Conservation (phyloP, 2,797 vertebrate species). For the Gouania willdenowi region DNA sequence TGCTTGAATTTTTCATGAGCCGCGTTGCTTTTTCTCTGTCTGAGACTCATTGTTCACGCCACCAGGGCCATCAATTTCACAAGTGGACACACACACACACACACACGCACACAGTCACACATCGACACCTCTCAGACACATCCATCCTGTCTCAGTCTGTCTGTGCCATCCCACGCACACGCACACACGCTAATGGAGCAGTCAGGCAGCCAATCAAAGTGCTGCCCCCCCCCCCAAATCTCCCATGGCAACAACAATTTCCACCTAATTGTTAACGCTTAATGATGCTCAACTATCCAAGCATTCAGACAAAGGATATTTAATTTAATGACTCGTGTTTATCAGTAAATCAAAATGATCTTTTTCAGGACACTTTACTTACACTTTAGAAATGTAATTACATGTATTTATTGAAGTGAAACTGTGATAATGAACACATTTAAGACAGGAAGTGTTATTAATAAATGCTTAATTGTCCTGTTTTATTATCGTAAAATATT, state of each 20-base stretch:
- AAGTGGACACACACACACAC: background rate
- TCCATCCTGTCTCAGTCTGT: constrained; percentile 36
- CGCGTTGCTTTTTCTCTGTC: constrained; percentile 15
- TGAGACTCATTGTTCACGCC: constrained; percentile 21
- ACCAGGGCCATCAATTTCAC: constrained; percentile 25
- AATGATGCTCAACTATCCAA: constrained; percentile 31
- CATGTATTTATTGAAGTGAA: constrained; percentile 11
- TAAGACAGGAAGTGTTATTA: too few relatives aligned
- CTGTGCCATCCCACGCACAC: constrained; percentile 19
- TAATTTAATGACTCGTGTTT: constrained; percentile 28
- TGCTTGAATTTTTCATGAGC: constrained; percentile 44
- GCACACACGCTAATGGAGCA: constrained; percentile 37
- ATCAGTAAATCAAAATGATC: constrained; percentile 16
- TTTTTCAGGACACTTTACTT: constrained; percentile 1
- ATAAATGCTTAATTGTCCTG: too few relatives aligned
- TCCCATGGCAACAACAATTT: constrained; percentile 28
- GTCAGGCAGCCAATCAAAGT: constrained; percentile 35
- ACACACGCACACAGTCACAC: background rate
- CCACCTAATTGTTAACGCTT: constrained; percentile 21
- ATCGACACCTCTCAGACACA: constrained; percentile 22
- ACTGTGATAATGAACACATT: background rate
- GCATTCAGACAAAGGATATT: constrained; percentile 37
- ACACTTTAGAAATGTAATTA: constrained; percentile 11
- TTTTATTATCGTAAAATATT: too few relatives aligned
- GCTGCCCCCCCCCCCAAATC: constrained; percentile 8